These are phyloP conservation scores for Theristus sp. DNA, from an alignment of 2,888 invertebrate species.

Conservation along the genomic window DNA sequence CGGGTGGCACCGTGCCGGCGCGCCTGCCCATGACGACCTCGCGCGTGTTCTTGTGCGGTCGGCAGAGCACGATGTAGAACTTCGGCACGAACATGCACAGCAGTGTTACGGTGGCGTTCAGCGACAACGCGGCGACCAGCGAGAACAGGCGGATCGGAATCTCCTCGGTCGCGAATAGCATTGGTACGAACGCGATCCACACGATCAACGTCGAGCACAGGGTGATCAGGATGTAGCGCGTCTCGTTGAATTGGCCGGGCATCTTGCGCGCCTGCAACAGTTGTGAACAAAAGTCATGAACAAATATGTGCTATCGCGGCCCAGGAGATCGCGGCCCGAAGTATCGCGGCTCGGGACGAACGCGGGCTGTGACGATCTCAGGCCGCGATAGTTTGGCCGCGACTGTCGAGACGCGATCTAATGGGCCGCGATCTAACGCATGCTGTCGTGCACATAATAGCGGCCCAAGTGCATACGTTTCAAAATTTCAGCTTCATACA, in stretches of 20 bases:
- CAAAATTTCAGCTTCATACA: too few relatives aligned
- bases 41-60: conserved; percentile 53
- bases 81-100: conserved; percentile 53
- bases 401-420: too few relatives aligned
- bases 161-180: conserved; percentile 53
- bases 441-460: too few relatives aligned
- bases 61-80: conserved; percentile 51
- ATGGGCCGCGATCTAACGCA: too few relatives aligned
- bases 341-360: too few relatives aligned
- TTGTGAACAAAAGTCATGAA: too few relatives aligned
- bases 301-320: too few relatives aligned
- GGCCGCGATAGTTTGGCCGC: too few relatives aligned
- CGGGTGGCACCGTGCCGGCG: too few relatives aligned
- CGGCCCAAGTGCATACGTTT: too few relatives aligned
- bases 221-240: conserved; percentile 56
- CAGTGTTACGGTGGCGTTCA: conserved; percentile 50
- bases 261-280: conserved; percentile 41
- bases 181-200: conserved; percentile 54
- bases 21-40: conserved; percentile 6
- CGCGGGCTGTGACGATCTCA: too few relatives aligned
- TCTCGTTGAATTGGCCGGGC: conserved; percentile 57
- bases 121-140: conserved; percentile 51
- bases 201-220: conserved; percentile 61
- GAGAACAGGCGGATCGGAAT: conserved; percentile 52
- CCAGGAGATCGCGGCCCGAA: too few relatives aligned